These are phyloP conservation scores for Protomyctophum bolini DNA, from an alignment of 2,113 vertebrate species.

Conservation along the genomic window DNA sequence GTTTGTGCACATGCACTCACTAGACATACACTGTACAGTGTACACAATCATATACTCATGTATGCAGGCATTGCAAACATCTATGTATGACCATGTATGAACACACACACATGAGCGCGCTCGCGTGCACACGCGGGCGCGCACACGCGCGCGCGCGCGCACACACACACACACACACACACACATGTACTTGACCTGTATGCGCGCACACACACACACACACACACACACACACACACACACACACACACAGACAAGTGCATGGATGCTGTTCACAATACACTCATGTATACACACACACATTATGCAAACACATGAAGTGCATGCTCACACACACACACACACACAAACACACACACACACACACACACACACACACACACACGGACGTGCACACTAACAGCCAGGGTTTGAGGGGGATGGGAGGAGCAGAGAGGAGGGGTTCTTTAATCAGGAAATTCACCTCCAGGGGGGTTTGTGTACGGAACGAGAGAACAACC, in stretches of 20 bases:
- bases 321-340: not conserved
- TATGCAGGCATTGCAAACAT: no score
- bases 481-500: slow-evolving; percentile 60
- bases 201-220: slow-evolving; percentile 6
- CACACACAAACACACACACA: not conserved
- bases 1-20: not conserved
- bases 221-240: slow-evolving; percentile 11
- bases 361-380: not conserved
- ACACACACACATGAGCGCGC: not conserved
- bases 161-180: not conserved
- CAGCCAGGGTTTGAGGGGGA: slow-evolving; percentile 3
- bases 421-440: not conserved
- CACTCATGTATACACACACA: not conserved
- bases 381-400: slow-evolving; percentile 27
- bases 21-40: no score
- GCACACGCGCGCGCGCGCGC: not conserved
- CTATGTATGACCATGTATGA: not conserved
- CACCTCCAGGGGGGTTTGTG: slow-evolving; percentile 65
- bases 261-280: slow-evolving; percentile 1
- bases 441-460: slow-evolving; percentile 76
- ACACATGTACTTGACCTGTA: not conserved
- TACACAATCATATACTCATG: not conserved
- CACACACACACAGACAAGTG: slow-evolving; percentile 27
- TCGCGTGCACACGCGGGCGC: not conserved
- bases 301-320: not conserved